Evolutionary conservation across 64 coral and sea anemone genomes (phyloP), one percentile per base, ranked within the genome.

Genomic region (Montipora capricornis): DNA sequence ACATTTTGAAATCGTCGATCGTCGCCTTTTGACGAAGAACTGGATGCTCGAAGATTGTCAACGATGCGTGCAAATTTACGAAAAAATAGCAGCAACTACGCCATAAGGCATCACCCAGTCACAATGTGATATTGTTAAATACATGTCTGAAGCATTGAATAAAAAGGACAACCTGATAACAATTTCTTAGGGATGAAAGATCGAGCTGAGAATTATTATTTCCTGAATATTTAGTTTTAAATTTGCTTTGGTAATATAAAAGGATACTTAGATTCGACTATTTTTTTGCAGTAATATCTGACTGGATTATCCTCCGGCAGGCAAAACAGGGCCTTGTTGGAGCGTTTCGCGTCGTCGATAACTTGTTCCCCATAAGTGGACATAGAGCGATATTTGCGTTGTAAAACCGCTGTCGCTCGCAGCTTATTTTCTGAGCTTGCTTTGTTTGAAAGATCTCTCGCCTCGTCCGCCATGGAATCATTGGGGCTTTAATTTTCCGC

Each of bases 241-340:
- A 47, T 45, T 17, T 75, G 53, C 53, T 11, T 37, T 37, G 37
- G 37, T 37, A 37, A 37, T 8, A 57, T 8, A 57, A 94, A 98
- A 98, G 93, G 96, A 98, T 98, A 98, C 91, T 95, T 98, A 68
- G 96, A 98, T 79, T 98, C 96, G 5, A 98, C 96, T 16, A 98
- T 87, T 82, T 98, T 98, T 75, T 98, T 98, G 93, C 96, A 98
- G 93, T 95, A 92, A 77, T 92, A 84, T 52, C 96, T 78, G 17
- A 98, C 26, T 19, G 77, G 82, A 16, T 98, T 98, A 49, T 91
- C 88, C 77, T 98, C 96, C 45, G 81, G 79, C 60, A 98, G 89
- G 47, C 93, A 98, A 47, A 98, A 80, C 22, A 98, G 90, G 29
- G 96, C 93, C 74, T 90, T 98, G 88, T 91, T 95, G 46, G 93